Percentiles rank a stretch among this genome's conserved stretches.
Evolutionary conservation across 2,113 vertebrate species (phyloP).

Genomic region (Pterocles burchelli): DNA sequence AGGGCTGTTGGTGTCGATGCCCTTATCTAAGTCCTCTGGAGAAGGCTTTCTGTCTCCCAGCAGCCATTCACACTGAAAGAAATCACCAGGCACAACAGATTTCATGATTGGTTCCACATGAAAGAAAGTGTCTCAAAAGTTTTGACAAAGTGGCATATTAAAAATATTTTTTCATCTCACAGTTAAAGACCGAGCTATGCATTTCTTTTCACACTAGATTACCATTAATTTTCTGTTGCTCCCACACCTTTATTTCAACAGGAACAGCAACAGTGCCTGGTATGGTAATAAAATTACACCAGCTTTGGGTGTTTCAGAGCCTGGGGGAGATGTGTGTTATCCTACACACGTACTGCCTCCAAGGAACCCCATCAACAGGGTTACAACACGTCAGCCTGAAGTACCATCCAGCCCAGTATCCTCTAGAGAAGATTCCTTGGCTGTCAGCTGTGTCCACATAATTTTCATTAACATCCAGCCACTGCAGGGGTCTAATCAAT

Average conservation of each 20-base stretch:
- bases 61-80: slow-evolving; percentile 93
- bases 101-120: not conserved
- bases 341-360: not conserved
- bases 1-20: slow-evolving; percentile 92
- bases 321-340: not conserved
- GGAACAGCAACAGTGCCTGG: not conserved
- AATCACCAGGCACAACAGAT: not conserved
- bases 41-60: slow-evolving; percentile 95
- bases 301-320: not conserved
- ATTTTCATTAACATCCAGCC: not conserved
- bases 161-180: not conserved
- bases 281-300: not conserved
- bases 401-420: not conserved
- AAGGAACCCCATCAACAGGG: not conserved
- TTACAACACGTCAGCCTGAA: not conserved
- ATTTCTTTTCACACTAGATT: not conserved
- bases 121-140: not conserved
- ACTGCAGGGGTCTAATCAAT: not conserved
- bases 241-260: not conserved
- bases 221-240: not conserved
- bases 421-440: not conserved
- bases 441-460: not conserved
- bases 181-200: not conserved
- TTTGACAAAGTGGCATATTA: not conserved
- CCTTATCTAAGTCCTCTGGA: slow-evolving; percentile 94